These are phyloP conservation scores for Microdon myrmicae DNA, from an alignment of 2,888 invertebrate genomes.

Conservation along the genomic window DNA sequence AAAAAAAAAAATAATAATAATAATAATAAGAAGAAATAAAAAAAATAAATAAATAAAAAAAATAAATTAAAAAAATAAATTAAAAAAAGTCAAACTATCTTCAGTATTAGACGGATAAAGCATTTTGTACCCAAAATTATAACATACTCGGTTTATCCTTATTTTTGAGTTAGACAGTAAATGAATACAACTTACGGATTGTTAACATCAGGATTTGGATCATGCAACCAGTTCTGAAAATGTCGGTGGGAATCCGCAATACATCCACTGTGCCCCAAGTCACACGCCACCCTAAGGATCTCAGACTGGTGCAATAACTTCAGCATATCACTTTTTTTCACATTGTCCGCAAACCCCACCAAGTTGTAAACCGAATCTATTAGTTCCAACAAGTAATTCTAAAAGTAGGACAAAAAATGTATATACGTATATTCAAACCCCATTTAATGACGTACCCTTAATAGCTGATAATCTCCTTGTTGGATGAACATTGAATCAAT, in stretches of 20 bases:
- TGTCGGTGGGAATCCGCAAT: conserved; percentile 77
- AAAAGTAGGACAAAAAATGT: conserved; percentile 53
- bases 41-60: not conserved
- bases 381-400: conserved; percentile 77
- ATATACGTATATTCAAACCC: not conserved
- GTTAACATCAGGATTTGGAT: conserved; percentile 76
- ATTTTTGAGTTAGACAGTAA: not conserved
- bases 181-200: conserved; percentile 76
- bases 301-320: conserved; percentile 78
- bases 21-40: too few relatives aligned
- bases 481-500: conserved; percentile 84
- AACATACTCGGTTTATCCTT: too few relatives aligned
- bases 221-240: conserved; percentile 80
- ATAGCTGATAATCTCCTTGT: conserved; percentile 74
- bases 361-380: conserved; percentile 75
- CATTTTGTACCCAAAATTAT: not conserved
- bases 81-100: not conserved
- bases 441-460: conserved; percentile 68
- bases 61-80: not conserved
- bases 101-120: not conserved
- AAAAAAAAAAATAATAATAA: too few relatives aligned
- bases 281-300: conserved; percentile 79
- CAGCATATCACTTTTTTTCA: conserved; percentile 72
- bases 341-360: conserved; percentile 75
- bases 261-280: conserved; percentile 79